A percentile compares a stretch with the other conserved stretches of the same genome.
phyloP scores from a whole-genome alignment of 2,888 invertebrate species.

The Lutraria lutraria region DNA sequence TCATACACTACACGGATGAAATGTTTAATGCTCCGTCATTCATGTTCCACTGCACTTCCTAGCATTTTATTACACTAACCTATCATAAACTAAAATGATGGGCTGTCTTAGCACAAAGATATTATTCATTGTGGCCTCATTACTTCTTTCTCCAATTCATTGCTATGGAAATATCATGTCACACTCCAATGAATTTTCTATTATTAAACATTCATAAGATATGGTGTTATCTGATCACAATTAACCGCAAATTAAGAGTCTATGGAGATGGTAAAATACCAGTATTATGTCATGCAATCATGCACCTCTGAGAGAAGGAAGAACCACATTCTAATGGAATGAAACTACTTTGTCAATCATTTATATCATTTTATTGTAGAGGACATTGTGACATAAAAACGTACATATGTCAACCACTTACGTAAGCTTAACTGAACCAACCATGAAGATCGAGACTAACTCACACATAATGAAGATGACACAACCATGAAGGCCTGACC shows the following conservation, averaged over 20 bases:
- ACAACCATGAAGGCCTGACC: too few relatives aligned
- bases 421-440: too few relatives aligned
- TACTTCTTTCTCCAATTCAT: not conserved
- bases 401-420: too few relatives aligned
- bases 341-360: not conserved
- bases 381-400: too few relatives aligned
- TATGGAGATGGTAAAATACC: not conserved
- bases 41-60: slow-evolving; percentile 4
- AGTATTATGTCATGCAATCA: not conserved
- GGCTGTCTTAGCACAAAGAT: not conserved
- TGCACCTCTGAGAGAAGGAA: not conserved
- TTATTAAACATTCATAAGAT: slow-evolving; percentile 23
- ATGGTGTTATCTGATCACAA: not conserved
- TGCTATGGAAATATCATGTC: not conserved
- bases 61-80: not conserved
- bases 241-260: not conserved
- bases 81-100: not conserved
- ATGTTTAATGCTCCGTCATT: not conserved
- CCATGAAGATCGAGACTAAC: too few relatives aligned
- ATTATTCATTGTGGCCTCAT: not conserved
- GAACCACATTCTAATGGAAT: not conserved
- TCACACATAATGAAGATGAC: too few relatives aligned
- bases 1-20: not conserved
- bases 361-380: not conserved
- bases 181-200: slow-evolving; percentile 10